phyloP scores from a whole-genome alignment of 2,797 vertebrate genomes.

The Anolis apletophallus region DNA sequence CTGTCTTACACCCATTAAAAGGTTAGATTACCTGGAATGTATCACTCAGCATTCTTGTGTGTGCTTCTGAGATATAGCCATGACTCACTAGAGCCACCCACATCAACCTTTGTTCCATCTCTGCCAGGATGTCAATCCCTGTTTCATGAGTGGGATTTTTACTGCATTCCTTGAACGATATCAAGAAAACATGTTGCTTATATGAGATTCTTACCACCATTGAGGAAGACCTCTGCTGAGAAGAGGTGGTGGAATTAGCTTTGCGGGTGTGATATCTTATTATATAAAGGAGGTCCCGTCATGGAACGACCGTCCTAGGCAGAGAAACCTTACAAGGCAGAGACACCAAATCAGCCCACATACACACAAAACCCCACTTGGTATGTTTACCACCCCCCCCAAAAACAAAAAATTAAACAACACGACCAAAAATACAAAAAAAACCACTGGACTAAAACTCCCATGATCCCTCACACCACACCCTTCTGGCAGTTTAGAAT shows the following conservation, averaged over 20 bases:
- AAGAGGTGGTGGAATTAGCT: constrained; percentile 60
- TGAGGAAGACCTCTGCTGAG: constrained; percentile 54
- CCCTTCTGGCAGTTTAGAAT: no score
- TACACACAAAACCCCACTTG: no score
- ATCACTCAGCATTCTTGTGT: constrained; percentile 54
- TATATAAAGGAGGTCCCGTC: no score
- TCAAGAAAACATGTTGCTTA: constrained; percentile 63
- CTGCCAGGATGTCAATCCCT: constrained; percentile 63
- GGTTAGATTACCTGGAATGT: constrained; percentile 66
- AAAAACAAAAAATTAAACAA: no score
- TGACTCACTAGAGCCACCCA: constrained; percentile 68
- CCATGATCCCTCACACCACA: no score
- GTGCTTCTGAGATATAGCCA: constrained; percentile 69
- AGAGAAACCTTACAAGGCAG: no score
- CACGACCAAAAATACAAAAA: no score
- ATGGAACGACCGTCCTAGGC: no score
- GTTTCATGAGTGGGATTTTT: constrained; percentile 63
- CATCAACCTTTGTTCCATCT: constrained; percentile 72
- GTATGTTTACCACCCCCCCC: no score
- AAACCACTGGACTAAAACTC: no score
- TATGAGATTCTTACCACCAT: constrained; percentile 50
- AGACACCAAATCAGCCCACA: no score
- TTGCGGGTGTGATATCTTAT: constrained; percentile 37
- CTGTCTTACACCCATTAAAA: constrained; percentile 43
- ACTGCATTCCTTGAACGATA: constrained; percentile 56